Percentiles rank a stretch among this genome's conserved stretches.
These are phyloP conservation scores for Chydorus sphaericus DNA, from an alignment of 2,888 invertebrate species.

Conservation along the genomic window DNA sequence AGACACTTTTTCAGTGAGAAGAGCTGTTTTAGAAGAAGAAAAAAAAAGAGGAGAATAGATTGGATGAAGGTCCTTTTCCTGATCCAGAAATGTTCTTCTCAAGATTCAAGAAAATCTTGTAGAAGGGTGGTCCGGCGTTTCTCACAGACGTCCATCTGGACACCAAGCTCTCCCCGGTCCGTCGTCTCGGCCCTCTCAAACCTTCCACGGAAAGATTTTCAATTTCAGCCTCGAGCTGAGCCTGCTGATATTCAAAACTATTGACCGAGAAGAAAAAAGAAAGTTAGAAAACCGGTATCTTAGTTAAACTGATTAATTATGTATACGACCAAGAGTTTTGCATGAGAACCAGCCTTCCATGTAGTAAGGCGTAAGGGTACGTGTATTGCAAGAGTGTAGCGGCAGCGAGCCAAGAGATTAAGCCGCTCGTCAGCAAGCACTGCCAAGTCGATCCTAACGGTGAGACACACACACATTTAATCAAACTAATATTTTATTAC, in stretches of 20 bases:
- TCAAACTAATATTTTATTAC: no score
- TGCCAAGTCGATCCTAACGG: constrained; percentile 99
- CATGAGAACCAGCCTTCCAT: constrained; percentile 86
- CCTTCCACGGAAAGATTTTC: constrained; percentile 97
- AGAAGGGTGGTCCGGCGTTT: constrained; percentile 87
- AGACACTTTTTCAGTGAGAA: no score
- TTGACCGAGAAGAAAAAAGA: constrained; percentile 18
- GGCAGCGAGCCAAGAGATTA: constrained; percentile 82
- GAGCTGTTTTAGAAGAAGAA: no score
- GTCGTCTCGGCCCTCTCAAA: constrained; percentile 95
- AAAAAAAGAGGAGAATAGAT: no score
- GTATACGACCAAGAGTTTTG: constrained; percentile 57
- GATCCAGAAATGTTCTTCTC: constrained; percentile 3
- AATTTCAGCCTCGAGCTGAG: constrained; percentile 95
- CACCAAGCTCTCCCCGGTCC: constrained; percentile 89
- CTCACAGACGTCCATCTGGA: constrained; percentile 99
- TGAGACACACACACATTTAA: no score
- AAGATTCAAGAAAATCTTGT: constrained; percentile 75
- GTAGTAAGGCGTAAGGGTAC: constrained; percentile 97
- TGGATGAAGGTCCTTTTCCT: no score
- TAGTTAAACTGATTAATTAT: not conserved
- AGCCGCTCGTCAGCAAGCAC: constrained; percentile 87
- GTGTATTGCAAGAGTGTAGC: constrained; percentile 98
- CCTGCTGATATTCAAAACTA: constrained; percentile 68
- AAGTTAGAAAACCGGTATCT: not conserved